Evolutionary conservation across 2,113 vertebrate genomes (phyloP).

Genomic region (Bos javanicus): DNA sequence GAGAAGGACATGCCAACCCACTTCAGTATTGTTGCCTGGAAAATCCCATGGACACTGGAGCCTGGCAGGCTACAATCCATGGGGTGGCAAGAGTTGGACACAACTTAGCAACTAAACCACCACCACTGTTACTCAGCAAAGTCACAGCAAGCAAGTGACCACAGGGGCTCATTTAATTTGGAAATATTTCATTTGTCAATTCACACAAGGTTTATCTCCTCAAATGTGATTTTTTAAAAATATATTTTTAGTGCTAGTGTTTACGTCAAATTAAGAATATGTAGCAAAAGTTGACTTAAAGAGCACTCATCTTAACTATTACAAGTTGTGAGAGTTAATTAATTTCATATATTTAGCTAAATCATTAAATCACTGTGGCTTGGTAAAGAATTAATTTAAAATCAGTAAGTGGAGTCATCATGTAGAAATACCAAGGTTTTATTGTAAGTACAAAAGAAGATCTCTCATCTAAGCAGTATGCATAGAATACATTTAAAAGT

Average conservation of each 20-base stretch:
- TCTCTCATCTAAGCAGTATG: not conserved
- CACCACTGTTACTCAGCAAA: not conserved
- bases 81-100: not conserved
- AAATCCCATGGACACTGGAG: not conserved
- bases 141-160: not conserved
- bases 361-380: not conserved
- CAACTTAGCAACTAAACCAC: not conserved
- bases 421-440: not conserved
- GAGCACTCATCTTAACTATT: not conserved
- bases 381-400: not conserved
- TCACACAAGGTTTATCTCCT: not conserved
- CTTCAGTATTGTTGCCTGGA: not conserved
- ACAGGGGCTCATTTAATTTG: not conserved
- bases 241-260: not conserved
- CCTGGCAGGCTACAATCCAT: not conserved
- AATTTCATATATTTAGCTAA: not conserved
- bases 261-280: not conserved
- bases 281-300: not conserved
- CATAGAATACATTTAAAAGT: slow-evolving; percentile 36
- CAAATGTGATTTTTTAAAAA: not conserved
- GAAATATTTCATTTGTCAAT: not conserved
- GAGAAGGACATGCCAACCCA: not conserved
- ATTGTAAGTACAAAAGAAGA: slow-evolving; percentile 22
- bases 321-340: not conserved
- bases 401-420: not conserved